Evolutionary conservation across 92 coral and sea anemone genomes (phyloP), one percentile per base, ranked within the genome.

Genomic region (Porites lobata): DNA sequence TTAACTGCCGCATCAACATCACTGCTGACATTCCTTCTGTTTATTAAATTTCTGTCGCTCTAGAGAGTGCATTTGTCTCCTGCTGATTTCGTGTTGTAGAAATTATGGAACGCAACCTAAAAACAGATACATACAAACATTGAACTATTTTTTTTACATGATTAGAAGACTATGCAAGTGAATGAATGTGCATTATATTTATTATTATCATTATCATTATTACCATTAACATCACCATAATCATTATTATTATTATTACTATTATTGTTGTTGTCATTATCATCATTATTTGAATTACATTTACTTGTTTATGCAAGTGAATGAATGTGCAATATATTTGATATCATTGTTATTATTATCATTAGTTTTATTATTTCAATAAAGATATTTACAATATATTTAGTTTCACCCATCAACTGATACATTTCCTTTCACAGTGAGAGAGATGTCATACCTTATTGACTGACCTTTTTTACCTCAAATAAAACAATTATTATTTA

Each of bases 41-140:
- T 94, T 12, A 94, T 92, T 57, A 94, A 65, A 64, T 92, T 89
- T 72, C 96, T 89, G 80, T 94, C 97, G 52, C 90, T 89, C 87
- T 82, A 92, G 54, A 92, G 83, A n/a, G 92, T 94, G 68, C 95
- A 94, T 52, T 82, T 90, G 78, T 94, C 95, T 65, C 85, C 85
- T 4, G 88, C 85, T 63, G 97, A 94, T 26, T 84, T 77, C 57
- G 86, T 85, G 61, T 69, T 86, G 85, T 80, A 92, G 75, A 94
- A 92, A 47, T 89, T 81, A 62, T 84, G 67, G 77, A 86, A 94
- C 26, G 76, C 65, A 78, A 89, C 69, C 90, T 91, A 65, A 38
- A 52, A 80, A 65, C 43, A 38, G 43, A 38, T 38, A 38, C 5
- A 38, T 38, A 38, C 43, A 38, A 38, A 38, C 43, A 38, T 38